Conservation (phyloP, 1,140 invertebrate species). For the Holcopasites calliopsidis region DNA sequence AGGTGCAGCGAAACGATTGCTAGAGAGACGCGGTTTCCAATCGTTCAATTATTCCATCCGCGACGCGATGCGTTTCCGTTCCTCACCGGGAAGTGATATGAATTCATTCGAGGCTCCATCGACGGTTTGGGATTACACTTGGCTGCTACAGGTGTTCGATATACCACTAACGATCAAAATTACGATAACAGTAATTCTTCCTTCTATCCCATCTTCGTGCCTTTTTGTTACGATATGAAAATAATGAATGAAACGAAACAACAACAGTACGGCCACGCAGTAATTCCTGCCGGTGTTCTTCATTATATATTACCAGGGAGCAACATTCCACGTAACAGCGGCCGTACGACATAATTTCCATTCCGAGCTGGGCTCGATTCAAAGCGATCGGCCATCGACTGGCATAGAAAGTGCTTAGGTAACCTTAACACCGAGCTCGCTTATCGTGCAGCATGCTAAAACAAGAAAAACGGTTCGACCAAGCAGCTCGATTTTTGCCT, state of each 20-base stretch:
- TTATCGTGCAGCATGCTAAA: slow-evolving; percentile 9
- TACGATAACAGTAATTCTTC: too few species aligned
- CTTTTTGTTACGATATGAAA: too few species aligned
- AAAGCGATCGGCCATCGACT: slow-evolving; percentile 20
- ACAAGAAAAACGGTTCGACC: slow-evolving; percentile 3
- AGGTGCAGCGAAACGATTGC: slow-evolving; percentile 24
- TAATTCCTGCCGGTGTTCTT: slow-evolving; percentile 19
- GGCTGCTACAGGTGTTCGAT: not conserved
- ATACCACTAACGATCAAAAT: too few species aligned
- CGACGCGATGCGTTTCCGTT: slow-evolving; percentile 45
- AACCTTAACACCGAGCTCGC: slow-evolving; percentile 32
- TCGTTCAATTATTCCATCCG: slow-evolving; percentile 54
- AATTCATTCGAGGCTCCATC: slow-evolving; percentile 32
- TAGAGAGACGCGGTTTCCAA: slow-evolving; percentile 46
- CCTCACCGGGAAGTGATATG: slow-evolving; percentile 47
- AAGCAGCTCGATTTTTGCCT: slow-evolving; percentile 27
- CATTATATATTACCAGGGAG: slow-evolving; percentile 39
- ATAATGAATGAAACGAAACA: slow-evolving; percentile 5
- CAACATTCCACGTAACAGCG: slow-evolving; percentile 41
- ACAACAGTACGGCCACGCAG: not conserved
- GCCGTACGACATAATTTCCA: slow-evolving; percentile 41
- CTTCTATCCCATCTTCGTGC: too few species aligned
- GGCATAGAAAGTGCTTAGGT: slow-evolving; percentile 54
- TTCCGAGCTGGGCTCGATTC: slow-evolving; percentile 16
- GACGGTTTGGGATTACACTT: not conserved